Evolutionary conservation across 2,888 invertebrate genomes (phyloP), one percentile per base, ranked within the genome.

Genomic region (Hofmannophila pseudospretella): DNA sequence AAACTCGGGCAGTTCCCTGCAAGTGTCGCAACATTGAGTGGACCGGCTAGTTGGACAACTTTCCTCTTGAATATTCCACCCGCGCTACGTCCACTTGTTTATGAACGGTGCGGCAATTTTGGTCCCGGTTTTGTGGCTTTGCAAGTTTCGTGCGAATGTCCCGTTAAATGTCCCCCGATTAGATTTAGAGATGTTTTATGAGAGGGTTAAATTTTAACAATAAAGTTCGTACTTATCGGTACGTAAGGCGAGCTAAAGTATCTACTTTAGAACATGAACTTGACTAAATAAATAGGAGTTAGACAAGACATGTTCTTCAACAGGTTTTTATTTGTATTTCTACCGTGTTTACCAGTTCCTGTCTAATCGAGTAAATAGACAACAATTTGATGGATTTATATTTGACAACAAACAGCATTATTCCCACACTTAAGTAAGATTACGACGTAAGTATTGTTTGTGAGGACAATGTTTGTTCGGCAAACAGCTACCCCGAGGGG

Each of bases 61-160:
- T 86, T 80, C 68, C 81, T 74, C 73, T 72, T 84, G 82, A 84
- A 84, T 85, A 85, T 84, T 82, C 80, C 67, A 50, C 55, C 49
- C 70, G 66, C 64, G 66, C 59, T 54, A 45, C 55, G 50, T 49
- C 54, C 58, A 60, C 71, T 77, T 79, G 80, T 84, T 84, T 81
- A 84, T 79, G 72, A 71, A 62, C 65, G 54, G 42, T 54, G 60
- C 56, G 65, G 67, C 62, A 58, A 58, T 67, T 74, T 58, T 55
- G 57, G 58, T 55, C 66, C 58, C 56, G 61, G 70, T 69, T 74
- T 71, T 76, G 80, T 63, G 79, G 79, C 60, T 57, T 63, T 57
- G 45, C 61, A 74, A 85, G 70, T 81, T 82, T 67, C 59, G 60
- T 62, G 65, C 49, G 58, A 68, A 67, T 67, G 72, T 65, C 63